Conservation (phyloP, 2,797 vertebrate genomes). For the Enteromius radiatus region DNA sequence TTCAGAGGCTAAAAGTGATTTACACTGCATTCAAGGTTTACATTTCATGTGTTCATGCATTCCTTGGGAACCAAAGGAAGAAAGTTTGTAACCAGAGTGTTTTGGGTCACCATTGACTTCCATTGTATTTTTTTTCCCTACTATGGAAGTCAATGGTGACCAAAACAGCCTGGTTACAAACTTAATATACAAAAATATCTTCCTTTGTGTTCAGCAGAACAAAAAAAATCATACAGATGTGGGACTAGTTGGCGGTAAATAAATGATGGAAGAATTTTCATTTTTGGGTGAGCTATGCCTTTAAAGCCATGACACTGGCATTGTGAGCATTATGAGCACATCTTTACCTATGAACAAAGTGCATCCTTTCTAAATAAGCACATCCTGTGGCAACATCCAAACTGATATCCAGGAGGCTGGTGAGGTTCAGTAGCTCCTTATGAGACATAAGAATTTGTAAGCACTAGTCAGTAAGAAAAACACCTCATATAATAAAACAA, state of each 20-base stretch:
- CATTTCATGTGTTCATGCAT: not conserved
- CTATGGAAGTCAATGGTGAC: no score
- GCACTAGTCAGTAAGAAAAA: not conserved
- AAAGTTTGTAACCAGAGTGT: no score
- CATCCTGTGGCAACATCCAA: conserved; percentile 79
- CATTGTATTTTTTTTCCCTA: no score
- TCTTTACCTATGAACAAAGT: conserved; percentile 80
- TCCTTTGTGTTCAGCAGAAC: no score
- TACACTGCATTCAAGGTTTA: not conserved
- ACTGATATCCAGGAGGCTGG: conserved; percentile 76
- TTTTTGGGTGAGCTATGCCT: no score
- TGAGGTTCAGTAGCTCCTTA: conserved; percentile 67
- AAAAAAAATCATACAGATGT: no score
- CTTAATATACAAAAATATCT: no score
- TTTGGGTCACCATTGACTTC: no score
- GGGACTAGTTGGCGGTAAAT: no score
- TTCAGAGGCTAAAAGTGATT: not conserved
- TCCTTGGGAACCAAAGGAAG: not conserved
- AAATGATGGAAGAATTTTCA: no score
- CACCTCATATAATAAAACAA: not conserved
- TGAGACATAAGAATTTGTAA: not conserved
- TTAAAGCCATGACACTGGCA: not conserved
- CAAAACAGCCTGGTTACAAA: no score
- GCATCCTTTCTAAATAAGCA: conserved; percentile 79
- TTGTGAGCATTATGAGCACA: conserved; percentile 39